A percentile compares a stretch with the other conserved stretches of the same genome.
Evolutionary conservation across 2,113 vertebrate genomes (phyloP).

Genomic region (Carlito syrichta): DNA sequence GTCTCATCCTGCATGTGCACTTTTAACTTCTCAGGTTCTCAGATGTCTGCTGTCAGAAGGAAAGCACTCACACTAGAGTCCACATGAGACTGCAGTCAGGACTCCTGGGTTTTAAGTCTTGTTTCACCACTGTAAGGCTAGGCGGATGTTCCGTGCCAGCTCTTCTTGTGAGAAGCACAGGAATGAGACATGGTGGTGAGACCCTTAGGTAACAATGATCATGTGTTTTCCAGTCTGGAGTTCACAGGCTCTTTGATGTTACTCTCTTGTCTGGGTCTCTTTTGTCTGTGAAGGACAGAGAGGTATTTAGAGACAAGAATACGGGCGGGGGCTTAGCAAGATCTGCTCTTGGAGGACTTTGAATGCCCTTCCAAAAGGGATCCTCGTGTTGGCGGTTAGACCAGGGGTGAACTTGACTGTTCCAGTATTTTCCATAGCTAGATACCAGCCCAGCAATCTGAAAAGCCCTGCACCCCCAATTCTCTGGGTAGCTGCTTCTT

Average conservation of each 20-base stretch:
- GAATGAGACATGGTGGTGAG: fast-evolving
- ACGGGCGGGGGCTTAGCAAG: background rate
- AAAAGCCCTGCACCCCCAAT: no score
- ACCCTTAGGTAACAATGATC: background rate
- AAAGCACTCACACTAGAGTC: background rate
- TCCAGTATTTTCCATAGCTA: background rate
- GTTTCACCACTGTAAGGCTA: fast-evolving
- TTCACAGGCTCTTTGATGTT: no score
- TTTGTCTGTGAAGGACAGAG: background rate
- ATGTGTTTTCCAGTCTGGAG: background rate
- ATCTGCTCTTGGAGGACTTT: background rate
- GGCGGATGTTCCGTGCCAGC: background rate
- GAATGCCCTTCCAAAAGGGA: background rate
- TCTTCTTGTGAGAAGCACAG: background rate
- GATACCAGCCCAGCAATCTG: background rate
- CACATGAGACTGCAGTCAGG: fast-evolving
- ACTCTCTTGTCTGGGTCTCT: background rate
- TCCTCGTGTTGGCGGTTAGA: background rate
- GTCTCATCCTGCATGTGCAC: background rate
- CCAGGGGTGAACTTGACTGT: background rate
- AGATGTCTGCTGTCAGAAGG: background rate
- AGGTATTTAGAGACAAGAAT: background rate
- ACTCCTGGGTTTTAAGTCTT: background rate
- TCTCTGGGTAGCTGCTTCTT: background rate
- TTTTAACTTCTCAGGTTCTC: background rate